Conservation (phyloP, 2,797 vertebrate genomes). For the Danio albolineatus region DNA sequence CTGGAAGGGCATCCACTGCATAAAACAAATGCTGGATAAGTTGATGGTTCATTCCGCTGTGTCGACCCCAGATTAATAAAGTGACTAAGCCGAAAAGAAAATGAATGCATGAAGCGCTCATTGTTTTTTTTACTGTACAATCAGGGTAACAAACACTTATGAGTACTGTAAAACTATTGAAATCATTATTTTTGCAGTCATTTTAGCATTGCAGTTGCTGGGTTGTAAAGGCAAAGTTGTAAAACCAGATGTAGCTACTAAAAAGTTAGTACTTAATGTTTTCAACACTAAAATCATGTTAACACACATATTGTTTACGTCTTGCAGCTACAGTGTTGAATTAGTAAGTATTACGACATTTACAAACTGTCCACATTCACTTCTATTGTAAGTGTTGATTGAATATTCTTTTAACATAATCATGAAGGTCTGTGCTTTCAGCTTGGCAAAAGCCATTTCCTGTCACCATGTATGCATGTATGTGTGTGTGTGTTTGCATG, state of each 20-base stretch:
- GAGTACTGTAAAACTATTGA: too few species aligned
- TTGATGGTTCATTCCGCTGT: too few species aligned
- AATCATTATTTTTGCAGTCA: background rate
- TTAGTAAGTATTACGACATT: background rate
- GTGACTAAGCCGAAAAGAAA: too few species aligned
- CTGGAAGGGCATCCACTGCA: too few species aligned
- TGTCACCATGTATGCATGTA: conserved; percentile 63
- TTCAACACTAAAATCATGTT: background rate
- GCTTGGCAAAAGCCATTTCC: conserved; percentile 77
- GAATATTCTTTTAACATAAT: conserved; percentile 27
- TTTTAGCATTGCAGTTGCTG: background rate
- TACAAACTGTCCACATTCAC: background rate
- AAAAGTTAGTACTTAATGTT: background rate
- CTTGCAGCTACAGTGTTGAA: background rate
- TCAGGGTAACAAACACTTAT: too few species aligned
- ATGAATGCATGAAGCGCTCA: too few species aligned
- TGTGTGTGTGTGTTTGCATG: conserved; percentile 32
- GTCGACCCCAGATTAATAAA: too few species aligned
- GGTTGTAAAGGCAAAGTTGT: background rate
- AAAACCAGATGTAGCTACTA: background rate
- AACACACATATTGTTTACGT: background rate
- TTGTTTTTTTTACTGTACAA: too few species aligned
- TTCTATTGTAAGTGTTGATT: background rate
- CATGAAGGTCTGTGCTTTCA: conserved; percentile 64
- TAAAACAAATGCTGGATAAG: too few species aligned